These are phyloP conservation scores for Lamellibrachia satsuma DNA, from an alignment of 2,888 invertebrate species.

Conservation along the genomic window DNA sequence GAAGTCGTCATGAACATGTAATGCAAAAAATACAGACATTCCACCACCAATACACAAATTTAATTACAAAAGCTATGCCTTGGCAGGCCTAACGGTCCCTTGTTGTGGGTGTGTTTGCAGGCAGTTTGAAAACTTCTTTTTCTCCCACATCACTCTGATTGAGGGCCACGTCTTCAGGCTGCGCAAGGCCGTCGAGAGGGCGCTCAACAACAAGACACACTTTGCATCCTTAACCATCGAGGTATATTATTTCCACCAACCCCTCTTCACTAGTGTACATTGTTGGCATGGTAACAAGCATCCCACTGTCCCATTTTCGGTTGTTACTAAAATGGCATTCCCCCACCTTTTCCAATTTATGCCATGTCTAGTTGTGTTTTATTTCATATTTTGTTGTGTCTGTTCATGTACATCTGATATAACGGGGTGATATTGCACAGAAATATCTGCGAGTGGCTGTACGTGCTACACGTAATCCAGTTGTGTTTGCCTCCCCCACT, in stretches of 20 bases:
- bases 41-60: too few species aligned
- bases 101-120: slow-evolving; percentile 24
- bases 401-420: background rate
- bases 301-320: background rate
- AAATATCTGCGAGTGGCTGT: too few species aligned
- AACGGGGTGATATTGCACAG: background rate
- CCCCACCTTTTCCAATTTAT: background rate
- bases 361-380: background rate
- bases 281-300: too few species aligned
- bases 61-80: too few species aligned
- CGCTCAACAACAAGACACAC: slow-evolving; percentile 68
- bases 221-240: background rate
- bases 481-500: too few species aligned
- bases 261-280: too few species aligned
- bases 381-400: background rate
- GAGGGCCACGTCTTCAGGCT: slow-evolving; percentile 67
- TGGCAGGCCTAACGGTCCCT: too few species aligned
- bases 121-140: slow-evolving; percentile 73
- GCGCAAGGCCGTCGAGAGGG: slow-evolving; percentile 74
- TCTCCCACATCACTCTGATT: slow-evolving; percentile 77
- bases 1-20: too few species aligned
- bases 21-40: too few species aligned
- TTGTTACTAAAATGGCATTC: background rate
- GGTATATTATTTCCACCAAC: background rate
- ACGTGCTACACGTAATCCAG: too few species aligned